phyloP scores from a whole-genome alignment of 1,140 invertebrate genomes.

The Octopus sinensis region DNA sequence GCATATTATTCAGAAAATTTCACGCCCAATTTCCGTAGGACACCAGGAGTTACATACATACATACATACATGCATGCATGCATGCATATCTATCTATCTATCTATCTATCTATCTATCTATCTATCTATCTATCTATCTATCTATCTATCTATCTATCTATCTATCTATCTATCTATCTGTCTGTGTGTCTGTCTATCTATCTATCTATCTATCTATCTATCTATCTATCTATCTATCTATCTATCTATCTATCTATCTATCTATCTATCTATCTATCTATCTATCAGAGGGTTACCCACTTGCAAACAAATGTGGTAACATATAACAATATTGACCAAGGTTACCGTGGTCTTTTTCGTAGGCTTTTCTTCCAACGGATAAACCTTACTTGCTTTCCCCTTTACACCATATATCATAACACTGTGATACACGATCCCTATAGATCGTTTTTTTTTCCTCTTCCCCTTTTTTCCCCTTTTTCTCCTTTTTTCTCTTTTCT shows the following conservation, averaged over 20 bases:
- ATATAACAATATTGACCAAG: too few species aligned
- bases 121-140: neutral
- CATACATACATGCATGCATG: neutral
- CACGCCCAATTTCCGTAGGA: too few species aligned
- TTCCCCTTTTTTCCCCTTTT: too few species aligned
- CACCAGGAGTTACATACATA: neutral
- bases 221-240: neutral
- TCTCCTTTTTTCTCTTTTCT: too few species aligned
- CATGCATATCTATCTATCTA: neutral
- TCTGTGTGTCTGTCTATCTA: neutral
- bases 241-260: neutral
- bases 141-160: neutral
- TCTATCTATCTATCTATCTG: neutral
- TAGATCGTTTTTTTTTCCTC: too few species aligned
- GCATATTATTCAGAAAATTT: too few species aligned
- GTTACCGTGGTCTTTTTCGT: too few species aligned
- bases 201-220: neutral
- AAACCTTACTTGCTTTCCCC: too few species aligned
- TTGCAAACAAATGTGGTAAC: too few species aligned
- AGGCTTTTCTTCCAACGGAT: too few species aligned
- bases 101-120: neutral
- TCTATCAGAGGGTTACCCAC: slow-evolving; percentile 17
- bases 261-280: slow-evolving; percentile 14
- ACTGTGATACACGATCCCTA: too few species aligned
- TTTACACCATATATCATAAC: too few species aligned